Evolutionary conservation across 2,888 invertebrate species (phyloP), one percentile per base, ranked within the genome.

Genomic region (Cheilosia variabilis): DNA sequence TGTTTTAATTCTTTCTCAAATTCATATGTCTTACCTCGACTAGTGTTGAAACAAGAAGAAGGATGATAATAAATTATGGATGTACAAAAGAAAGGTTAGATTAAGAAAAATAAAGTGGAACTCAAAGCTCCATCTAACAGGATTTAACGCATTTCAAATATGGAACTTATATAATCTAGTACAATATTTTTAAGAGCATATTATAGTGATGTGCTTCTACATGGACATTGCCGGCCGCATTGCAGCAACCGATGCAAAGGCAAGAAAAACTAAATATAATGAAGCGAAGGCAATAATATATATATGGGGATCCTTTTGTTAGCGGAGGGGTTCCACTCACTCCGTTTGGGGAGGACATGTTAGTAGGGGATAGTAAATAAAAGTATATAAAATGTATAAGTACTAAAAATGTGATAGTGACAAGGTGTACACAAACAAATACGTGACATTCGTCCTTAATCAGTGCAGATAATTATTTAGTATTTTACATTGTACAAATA

Each of bases 181-280:
- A 37, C 13, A 37, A 47, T 7, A 47, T 9, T 2, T 5, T 5
- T 27, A 27, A 27, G n/a, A 17, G 45, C 1, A n/a, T n/a, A n/a
- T 1, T 15, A 6, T 5, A 19, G 17, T 19, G n/a, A 47, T 47
- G 17, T 2, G 45, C 9, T 47, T 19, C 19, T 19, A 47, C 45
- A 19, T 19, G 45, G 50, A 47, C 47, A 31, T 63, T 63, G 47
- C 31, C 63, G 31, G 19, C 63, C 47, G 63, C 47, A 34, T 63
- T 63, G 27, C 47, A 19, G 17, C 63, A 65, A 50, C 50, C 34
- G 63, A 13, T 65, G 63, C 63, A 50, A 65, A 34, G 9, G 34
- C 10, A 37, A 37, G 10, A 3, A 10, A 13, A 50, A 17, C 4
- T n/a, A 1, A n/a, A 45, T 17, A 2, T n/a, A 6, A n/a, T n/a